Percentiles rank a stretch among this genome's conserved stretches.
These are phyloP conservation scores for Drosophila burlai DNA, from an alignment of 1,140 invertebrate species.

Conservation along the genomic window DNA sequence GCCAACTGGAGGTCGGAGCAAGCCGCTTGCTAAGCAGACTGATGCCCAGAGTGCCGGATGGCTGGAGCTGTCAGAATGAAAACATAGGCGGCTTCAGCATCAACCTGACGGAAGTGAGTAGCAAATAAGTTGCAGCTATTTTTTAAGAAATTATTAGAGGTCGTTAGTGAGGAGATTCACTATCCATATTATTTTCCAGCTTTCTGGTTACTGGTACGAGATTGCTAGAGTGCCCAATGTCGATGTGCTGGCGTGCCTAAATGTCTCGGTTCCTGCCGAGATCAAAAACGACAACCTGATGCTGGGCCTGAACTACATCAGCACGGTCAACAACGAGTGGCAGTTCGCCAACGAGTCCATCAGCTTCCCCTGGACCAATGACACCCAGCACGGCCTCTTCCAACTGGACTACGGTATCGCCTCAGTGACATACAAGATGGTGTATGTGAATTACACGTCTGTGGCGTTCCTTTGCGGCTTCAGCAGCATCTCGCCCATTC, in stretches of 20 bases:
- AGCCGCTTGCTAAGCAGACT: slow-evolving; percentile 1
- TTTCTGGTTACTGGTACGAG: slow-evolving; percentile 59
- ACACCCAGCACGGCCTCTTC: slow-evolving; percentile 39
- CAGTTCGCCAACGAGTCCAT: slow-evolving; percentile 22
- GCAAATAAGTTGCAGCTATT: background rate
- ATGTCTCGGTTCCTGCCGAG: slow-evolving; percentile 37
- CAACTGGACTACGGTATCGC: slow-evolving; percentile 26
- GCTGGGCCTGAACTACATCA: slow-evolving; percentile 43
- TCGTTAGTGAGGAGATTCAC: background rate
- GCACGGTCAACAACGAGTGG: slow-evolving; percentile 9
- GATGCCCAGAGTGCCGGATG: slow-evolving; percentile 1
- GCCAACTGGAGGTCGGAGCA: background rate
- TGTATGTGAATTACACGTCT: slow-evolving; percentile 15
- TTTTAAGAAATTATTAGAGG: background rate
- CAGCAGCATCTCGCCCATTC: slow-evolving; percentile 39
- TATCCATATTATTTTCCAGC: slow-evolving; percentile 1
- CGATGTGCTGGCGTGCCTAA: slow-evolving; percentile 40
- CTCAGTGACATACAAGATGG: slow-evolving; percentile 53
- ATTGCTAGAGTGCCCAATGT: slow-evolving; percentile 34
- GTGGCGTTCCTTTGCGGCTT: slow-evolving; percentile 52
- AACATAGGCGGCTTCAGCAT: background rate
- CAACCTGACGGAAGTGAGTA: slow-evolving; percentile 40
- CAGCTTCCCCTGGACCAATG: slow-evolving; percentile 39
- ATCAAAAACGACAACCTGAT: slow-evolving; percentile 1
- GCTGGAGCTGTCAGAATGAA: slow-evolving; percentile 8